phyloP scores from a whole-genome alignment of 2,797 vertebrate species.

The Botia kubotai region DNA sequence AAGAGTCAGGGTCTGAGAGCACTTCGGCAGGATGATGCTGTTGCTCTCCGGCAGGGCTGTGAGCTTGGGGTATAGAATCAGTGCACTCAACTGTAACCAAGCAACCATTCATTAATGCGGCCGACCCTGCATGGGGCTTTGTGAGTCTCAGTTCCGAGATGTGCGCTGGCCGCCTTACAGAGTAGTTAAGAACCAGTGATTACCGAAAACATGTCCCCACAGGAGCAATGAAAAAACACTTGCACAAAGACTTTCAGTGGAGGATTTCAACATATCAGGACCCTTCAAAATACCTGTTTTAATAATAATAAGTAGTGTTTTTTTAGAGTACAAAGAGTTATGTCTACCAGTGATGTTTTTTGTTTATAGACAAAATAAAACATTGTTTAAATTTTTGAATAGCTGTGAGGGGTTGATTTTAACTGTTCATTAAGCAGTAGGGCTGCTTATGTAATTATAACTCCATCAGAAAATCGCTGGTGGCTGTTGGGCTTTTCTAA shows the following conservation, averaged over 20 bases:
- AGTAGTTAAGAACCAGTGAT: conserved; percentile 58
- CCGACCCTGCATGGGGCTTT: conserved; percentile 45
- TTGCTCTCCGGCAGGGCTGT: conserved; percentile 38
- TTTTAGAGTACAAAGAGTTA: not conserved
- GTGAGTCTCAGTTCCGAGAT: conserved; percentile 56
- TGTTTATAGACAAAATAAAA: conserved; percentile 29
- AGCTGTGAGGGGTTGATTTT: conserved; percentile 43
- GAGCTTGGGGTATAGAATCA: conserved; percentile 19
- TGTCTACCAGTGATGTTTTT: conserved; percentile 9
- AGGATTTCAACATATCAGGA: conserved; percentile 1
- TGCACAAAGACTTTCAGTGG: conserved; percentile 29
- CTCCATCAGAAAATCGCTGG: conserved; percentile 34
- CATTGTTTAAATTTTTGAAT: conserved; percentile 30
- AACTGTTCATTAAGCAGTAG: conserved; percentile 50
- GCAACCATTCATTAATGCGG: conserved; percentile 61
- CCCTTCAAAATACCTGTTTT: not conserved
- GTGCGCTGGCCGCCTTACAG: conserved; percentile 42
- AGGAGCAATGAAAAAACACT: conserved; percentile 48
- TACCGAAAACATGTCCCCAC: conserved; percentile 59
- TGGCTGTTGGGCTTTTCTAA: conserved; percentile 20
- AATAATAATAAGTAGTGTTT: not conserved
- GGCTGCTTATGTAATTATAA: conserved; percentile 22
- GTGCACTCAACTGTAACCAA: conserved; percentile 58
- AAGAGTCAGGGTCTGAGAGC: conserved; percentile 41
- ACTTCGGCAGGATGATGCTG: conserved; percentile 35